Conservation (phyloP, 1,140 invertebrate genomes). For the Calosoma granatense region DNA sequence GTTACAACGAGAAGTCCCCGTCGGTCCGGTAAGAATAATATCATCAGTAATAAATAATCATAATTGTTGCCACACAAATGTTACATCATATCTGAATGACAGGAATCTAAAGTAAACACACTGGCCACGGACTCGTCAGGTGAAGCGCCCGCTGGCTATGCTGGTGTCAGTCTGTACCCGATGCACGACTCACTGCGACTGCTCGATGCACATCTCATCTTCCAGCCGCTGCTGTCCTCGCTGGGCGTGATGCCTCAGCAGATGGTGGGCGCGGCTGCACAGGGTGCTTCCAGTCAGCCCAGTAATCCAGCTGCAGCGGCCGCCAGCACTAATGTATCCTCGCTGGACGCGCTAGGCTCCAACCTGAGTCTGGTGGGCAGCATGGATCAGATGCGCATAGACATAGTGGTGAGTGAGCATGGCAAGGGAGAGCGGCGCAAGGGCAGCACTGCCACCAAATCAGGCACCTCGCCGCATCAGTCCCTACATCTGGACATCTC, state of each 20-base stretch:
- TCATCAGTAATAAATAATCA: neutral
- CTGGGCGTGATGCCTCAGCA: conserved; percentile 81
- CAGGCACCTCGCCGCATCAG: neutral
- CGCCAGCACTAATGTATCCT: conserved; percentile 44
- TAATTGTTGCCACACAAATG: too few relatives aligned
- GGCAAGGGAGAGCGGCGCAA: conserved; percentile 38
- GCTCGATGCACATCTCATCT: conserved; percentile 85
- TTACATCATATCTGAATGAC: conserved; percentile 12
- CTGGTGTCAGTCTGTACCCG: conserved; percentile 52
- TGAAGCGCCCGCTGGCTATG: conserved; percentile 31
- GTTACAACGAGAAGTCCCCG: neutral
- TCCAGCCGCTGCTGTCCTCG: conserved; percentile 74
- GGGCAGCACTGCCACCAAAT: conserved; percentile 34
- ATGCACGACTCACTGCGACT: conserved; percentile 74
- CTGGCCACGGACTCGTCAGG: conserved; percentile 44
- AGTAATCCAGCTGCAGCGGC: conserved; percentile 29
- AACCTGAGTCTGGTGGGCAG: conserved; percentile 79
- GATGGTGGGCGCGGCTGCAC: conserved; percentile 48
- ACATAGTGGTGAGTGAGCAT: conserved; percentile 85
- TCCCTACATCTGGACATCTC: neutral
- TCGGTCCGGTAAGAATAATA: neutral
- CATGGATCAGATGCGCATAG: conserved; percentile 80
- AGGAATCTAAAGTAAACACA: conserved; percentile 50
- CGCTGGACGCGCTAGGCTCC: conserved; percentile 79
- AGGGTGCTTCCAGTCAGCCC: conserved; percentile 25